Evolutionary conservation across 2,888 invertebrate genomes (phyloP).

Genomic region (Caenorhabditis angaria): DNA sequence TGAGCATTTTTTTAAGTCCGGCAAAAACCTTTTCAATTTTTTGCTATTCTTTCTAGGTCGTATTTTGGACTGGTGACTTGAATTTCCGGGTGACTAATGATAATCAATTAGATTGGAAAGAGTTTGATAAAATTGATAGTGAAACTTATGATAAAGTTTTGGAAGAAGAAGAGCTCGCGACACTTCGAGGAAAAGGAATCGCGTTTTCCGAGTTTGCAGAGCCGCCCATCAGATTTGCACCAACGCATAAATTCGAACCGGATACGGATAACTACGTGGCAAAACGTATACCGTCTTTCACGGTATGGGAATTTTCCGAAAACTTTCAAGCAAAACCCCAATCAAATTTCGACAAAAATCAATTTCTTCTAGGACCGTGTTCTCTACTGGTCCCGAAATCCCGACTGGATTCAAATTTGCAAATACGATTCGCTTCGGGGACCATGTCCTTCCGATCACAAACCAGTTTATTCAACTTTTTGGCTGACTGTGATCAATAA

Average conservation of each 20-base stretch:
- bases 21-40: background rate
- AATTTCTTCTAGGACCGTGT: conserved; percentile 59
- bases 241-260: conserved; percentile 64
- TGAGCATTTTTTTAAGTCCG: conserved; percentile 17
- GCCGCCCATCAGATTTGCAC: conserved; percentile 60
- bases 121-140: background rate
- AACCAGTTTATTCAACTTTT: conserved; percentile 57
- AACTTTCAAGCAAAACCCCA: background rate
- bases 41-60: conserved; percentile 33
- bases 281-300: conserved; percentile 64
- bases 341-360: background rate
- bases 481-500: conserved; percentile 48
- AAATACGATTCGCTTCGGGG: conserved; percentile 60
- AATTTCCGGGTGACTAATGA: conserved; percentile 64
- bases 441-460: conserved; percentile 61
- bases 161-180: conserved; percentile 38
- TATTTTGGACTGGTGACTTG: conserved; percentile 68
- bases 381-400: conserved; percentile 46
- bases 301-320: conserved; percentile 41
- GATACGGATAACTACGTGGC: conserved; percentile 53
- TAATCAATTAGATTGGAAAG: conserved; percentile 32
- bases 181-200: conserved; percentile 17
- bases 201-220: conserved; percentile 60
- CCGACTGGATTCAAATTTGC: conserved; percentile 38
- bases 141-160: conserved; percentile 20